Evolutionary conservation across 2,113 vertebrate genomes (phyloP).

Genomic region (Ctenomys sociabilis): DNA sequence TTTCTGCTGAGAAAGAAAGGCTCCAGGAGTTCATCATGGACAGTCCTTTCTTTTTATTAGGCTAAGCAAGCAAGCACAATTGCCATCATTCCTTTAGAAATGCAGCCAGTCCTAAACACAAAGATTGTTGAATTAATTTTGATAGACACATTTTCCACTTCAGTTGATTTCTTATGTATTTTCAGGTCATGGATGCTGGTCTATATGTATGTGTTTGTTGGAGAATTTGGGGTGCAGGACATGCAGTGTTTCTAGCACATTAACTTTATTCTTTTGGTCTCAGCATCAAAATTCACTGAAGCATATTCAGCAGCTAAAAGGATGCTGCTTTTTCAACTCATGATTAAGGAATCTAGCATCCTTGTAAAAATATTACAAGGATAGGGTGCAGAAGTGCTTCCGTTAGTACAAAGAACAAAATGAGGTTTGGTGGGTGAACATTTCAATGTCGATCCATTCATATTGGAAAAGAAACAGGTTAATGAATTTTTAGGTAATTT

Average conservation of each 20-base stretch:
- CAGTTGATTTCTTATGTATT: slow-evolving; percentile 67
- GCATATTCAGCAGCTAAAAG: slow-evolving; percentile 60
- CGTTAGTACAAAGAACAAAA: slow-evolving; percentile 36
- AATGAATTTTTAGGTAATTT: slow-evolving; percentile 51
- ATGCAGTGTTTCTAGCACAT: neutral
- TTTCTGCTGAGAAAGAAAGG: neutral
- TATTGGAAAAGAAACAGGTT: neutral
- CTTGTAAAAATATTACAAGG: slow-evolving; percentile 36
- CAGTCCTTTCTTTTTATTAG: slow-evolving; percentile 44
- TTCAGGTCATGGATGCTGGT: slow-evolving; percentile 56
- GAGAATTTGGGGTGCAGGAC: neutral
- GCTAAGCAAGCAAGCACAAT: neutral
- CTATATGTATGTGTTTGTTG: neutral
- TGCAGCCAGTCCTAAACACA: slow-evolving; percentile 68
- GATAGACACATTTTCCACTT: slow-evolving; percentile 51
- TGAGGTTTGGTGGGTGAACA: neutral
- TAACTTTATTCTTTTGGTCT: slow-evolving; percentile 52
- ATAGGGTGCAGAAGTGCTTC: neutral
- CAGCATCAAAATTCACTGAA: slow-evolving; percentile 65
- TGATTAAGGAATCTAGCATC: slow-evolving; percentile 11
- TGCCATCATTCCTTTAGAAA: slow-evolving; percentile 22
- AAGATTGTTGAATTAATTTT: slow-evolving; percentile 68
- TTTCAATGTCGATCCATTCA: neutral
- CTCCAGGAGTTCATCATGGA: neutral
- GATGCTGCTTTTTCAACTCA: slow-evolving; percentile 67